These are phyloP conservation scores for Grantiella picta DNA, from an alignment of 2,113 vertebrate genomes.

Conservation along the genomic window DNA sequence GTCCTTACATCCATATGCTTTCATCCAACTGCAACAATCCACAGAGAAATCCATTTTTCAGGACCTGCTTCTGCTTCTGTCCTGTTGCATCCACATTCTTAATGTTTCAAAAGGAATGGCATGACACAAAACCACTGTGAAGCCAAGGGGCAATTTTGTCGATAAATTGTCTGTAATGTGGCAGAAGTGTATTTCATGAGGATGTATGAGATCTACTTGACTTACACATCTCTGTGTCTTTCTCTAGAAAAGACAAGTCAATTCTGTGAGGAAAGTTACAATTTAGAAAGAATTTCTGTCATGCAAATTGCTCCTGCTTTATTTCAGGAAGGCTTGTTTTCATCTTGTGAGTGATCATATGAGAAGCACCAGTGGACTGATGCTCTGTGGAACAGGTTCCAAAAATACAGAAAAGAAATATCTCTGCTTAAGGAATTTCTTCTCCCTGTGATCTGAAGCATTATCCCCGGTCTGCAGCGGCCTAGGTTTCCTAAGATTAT, in stretches of 20 bases:
- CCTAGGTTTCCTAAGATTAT: background rate
- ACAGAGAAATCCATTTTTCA: background rate
- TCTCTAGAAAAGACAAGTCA: background rate
- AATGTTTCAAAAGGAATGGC: background rate
- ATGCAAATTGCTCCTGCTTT: background rate
- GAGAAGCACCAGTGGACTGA: background rate
- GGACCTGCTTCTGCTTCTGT: background rate
- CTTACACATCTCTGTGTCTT: background rate
- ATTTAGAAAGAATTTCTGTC: background rate
- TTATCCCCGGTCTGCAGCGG: background rate
- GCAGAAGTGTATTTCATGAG: background rate
- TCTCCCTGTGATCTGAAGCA: background rate
- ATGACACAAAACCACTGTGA: background rate
- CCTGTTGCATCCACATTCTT: background rate
- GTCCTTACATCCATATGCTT: background rate
- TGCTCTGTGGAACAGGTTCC: background rate
- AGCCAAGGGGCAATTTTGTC: background rate
- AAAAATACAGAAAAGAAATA: background rate
- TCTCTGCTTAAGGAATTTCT: background rate
- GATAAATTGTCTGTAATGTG: background rate
- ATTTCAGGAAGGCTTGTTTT: background rate
- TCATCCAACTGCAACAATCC: background rate
- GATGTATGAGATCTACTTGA: background rate
- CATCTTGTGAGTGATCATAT: background rate
- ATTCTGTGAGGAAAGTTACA: background rate